These are phyloP conservation scores for Rhynchotus rufescens DNA, from an alignment of 2,797 vertebrate species.

Conservation along the genomic window DNA sequence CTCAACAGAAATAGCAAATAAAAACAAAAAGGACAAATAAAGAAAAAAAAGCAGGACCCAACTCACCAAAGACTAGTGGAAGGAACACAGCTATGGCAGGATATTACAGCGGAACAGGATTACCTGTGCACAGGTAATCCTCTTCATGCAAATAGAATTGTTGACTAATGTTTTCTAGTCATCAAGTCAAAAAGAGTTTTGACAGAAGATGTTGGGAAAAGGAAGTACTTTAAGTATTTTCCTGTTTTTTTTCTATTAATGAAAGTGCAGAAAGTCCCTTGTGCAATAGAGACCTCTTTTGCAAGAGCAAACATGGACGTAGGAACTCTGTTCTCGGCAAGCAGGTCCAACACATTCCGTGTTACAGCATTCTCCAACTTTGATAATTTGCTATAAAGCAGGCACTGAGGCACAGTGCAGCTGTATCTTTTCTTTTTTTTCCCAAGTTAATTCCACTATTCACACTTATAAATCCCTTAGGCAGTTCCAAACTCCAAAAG, in stretches of 20 bases:
- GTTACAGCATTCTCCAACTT: not conserved
- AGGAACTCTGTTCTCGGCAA: not conserved
- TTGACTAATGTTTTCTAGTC: not conserved
- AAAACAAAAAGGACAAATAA: not conserved
- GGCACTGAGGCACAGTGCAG: not conserved
- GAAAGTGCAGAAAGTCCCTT: not conserved
- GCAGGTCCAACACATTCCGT: rapidly evolving
- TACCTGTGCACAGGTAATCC: not conserved
- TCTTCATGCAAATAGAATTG: not conserved
- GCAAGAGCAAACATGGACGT: rapidly evolving
- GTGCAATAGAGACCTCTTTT: rapidly evolving
- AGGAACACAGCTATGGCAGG: not conserved
- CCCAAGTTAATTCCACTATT: not conserved
- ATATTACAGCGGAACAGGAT: not conserved
- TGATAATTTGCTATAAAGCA: not conserved
- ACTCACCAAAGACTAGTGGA: not conserved
- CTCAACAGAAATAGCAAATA: not conserved
- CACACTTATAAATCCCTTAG: not conserved
- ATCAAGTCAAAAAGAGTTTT: not conserved
- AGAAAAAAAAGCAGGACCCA: not conserved
- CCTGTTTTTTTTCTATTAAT: not conserved
- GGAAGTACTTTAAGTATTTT: not conserved
- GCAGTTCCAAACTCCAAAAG: not conserved
- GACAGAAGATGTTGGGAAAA: not conserved
- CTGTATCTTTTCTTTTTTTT: not conserved